Percentiles rank a stretch among this genome's conserved stretches.
These are phyloP conservation scores for Perca fluviatilis DNA, from an alignment of 2,113 vertebrate species.

Conservation along the genomic window DNA sequence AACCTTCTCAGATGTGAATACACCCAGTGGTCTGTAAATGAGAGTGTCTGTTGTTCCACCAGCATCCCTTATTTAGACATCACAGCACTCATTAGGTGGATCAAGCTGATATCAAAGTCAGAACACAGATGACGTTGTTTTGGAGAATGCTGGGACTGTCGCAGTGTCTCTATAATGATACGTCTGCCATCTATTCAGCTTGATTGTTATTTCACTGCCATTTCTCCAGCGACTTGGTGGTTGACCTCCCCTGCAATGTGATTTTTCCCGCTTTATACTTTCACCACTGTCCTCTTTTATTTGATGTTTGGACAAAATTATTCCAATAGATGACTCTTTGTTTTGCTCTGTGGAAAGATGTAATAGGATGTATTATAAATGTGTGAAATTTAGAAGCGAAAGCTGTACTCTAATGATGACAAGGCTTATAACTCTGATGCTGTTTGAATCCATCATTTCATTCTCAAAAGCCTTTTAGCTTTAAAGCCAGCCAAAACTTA, in stretches of 20 bases:
- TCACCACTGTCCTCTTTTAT: slow-evolving; percentile 33
- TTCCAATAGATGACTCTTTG: slow-evolving; percentile 21
- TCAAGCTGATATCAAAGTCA: slow-evolving; percentile 71
- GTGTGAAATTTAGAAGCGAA: background rate
- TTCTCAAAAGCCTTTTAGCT: slow-evolving; percentile 1
- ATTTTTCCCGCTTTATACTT: slow-evolving; percentile 54
- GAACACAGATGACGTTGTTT: slow-evolving; percentile 37
- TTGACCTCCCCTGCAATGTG: slow-evolving; percentile 49
- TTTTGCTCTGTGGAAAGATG: background rate
- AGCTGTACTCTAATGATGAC: background rate
- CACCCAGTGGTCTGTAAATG: slow-evolving; percentile 69
- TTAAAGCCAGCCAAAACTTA: background rate
- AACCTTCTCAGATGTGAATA: slow-evolving; percentile 60
- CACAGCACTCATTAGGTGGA: slow-evolving; percentile 68
- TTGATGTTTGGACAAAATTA: slow-evolving; percentile 30
- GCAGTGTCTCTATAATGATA: slow-evolving; percentile 46
- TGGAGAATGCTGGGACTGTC: slow-evolving; percentile 15
- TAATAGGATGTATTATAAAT: slow-evolving; percentile 2
- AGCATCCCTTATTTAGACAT: slow-evolving; percentile 69
- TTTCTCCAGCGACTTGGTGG: slow-evolving; percentile 30
- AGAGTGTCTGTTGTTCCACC: slow-evolving; percentile 63
- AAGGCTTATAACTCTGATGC: background rate
- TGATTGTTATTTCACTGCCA: slow-evolving; percentile 47
- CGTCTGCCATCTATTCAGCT: slow-evolving; percentile 26
- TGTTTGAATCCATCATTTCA: background rate